Evolutionary conservation across 1,140 invertebrate species (phyloP), one percentile per base, ranked within the genome.

Genomic region (Drosophila pectinifera): DNA sequence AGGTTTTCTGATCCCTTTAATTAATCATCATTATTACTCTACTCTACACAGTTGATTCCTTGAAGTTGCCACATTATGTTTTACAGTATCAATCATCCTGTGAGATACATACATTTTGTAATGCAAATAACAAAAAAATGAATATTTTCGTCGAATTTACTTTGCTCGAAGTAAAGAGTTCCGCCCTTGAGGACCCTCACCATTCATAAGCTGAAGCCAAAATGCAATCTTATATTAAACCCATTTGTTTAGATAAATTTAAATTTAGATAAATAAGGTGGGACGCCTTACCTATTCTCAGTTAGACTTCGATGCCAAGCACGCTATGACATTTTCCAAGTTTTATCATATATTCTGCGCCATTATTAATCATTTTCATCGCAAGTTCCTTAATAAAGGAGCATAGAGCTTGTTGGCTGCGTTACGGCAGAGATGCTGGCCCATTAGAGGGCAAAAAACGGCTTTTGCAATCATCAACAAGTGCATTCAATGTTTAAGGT

Each of bases 401-500:
- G 6, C 51, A 5, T 20, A 54, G 31, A 20, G 10, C 10, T 36
- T 51, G 18, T 8, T 51, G 2, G 31, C 31, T 1, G 31, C 28
- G 36, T 20, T 39, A 16, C 59, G 74, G 1, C 39, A 78, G 41
- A 36, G 36, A 24, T 84, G 78, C 28, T 92, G 91, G 92, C 70
- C 78, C 0, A 26, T 92, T 16, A 45, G 65, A 5, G 91, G 91
- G 36, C 62, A 75, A 28, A 77, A 62, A 38, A 54, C 75, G 61
- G 48, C 72, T 5, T 61, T 65, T 54, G 57, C 64, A 16, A 39
- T 78, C 56, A 73, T 86, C 20, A 42, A 58, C 4, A 82, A 57
- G 24, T 93, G 93, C 64, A 61, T 93, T 11, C 73, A 16, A 20
- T 93, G 92, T 67, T 78, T 56, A 45, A 36, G 78, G 20, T 65